Evolutionary conservation across 1,140 invertebrate species (phyloP).

Genomic region (Drosophila bipectinata): DNA sequence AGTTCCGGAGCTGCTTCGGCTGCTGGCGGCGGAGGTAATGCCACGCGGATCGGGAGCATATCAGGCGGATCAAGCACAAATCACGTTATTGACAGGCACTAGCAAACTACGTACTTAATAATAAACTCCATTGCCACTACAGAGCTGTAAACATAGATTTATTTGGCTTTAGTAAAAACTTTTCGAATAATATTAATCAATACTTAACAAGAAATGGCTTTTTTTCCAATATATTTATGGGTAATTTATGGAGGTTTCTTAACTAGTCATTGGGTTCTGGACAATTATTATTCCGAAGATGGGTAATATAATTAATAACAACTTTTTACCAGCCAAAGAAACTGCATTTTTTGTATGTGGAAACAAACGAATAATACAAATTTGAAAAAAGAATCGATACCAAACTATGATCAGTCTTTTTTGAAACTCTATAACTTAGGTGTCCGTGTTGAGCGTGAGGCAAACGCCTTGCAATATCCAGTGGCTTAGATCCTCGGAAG

Average conservation of each 20-base stretch:
- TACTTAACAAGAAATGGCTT: slow-evolving; percentile 18
- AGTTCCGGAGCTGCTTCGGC: slow-evolving; percentile 73
- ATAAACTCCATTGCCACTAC: slow-evolving; percentile 65
- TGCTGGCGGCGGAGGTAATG: slow-evolving; percentile 74
- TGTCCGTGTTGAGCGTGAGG: slow-evolving; percentile 90
- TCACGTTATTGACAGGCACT: slow-evolving; percentile 75
- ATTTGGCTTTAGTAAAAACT: slow-evolving; percentile 57
- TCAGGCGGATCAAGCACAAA: slow-evolving; percentile 56
- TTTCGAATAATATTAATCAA: slow-evolving; percentile 49
- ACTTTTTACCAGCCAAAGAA: background rate
- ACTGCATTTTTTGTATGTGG: slow-evolving; percentile 16
- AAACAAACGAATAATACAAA: slow-evolving; percentile 17
- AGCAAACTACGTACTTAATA: slow-evolving; percentile 52
- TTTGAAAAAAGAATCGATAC: slow-evolving; percentile 26
- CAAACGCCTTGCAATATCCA: slow-evolving; percentile 96
- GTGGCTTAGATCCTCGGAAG: slow-evolving; percentile 91
- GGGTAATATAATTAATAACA: background rate
- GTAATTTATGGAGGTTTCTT: background rate
- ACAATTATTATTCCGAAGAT: no score
- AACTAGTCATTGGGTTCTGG: background rate
- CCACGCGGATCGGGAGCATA: slow-evolving; percentile 13
- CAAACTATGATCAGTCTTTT: slow-evolving; percentile 19
- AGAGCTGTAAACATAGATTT: slow-evolving; percentile 52
- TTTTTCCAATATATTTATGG: background rate
- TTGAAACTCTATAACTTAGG: slow-evolving; percentile 5